Base-by-base conservation (phyloP, 2,888 invertebrate genomes). In the Zygothrica quintamaculata region DNA sequence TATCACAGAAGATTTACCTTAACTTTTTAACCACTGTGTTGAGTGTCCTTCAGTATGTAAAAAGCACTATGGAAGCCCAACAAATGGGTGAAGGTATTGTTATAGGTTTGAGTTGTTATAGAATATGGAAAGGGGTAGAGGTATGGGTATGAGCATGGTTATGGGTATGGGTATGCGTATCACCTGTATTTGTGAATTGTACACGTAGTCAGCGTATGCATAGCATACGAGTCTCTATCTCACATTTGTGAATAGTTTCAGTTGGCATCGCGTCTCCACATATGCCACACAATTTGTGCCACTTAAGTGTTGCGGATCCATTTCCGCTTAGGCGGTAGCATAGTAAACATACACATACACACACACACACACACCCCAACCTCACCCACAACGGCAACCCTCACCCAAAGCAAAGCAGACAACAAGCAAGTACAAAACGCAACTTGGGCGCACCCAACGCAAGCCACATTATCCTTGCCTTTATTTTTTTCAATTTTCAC, bases 251-350 rank as follows among this genome's bases (percentile, higher is more conserved):
- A 50, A 72, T 74, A 70, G 72, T 72, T 72, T 52, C 46, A 61
- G 42, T 42, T 37, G 51, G 43, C 55, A 59, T 50, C 65, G 39
- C 62, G 61, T 67, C 61, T 57, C 65, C 87, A 58, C 76, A 70
- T 64, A 75, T 69, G 76, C 61, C 77, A 65, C 58, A 80, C 87
- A 84, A 76, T 86, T 86, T 87, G 84, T 78, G 82, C 72, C 80
- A 86, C 85, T 80, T 84, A 84, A 88, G 82, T 87, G 85, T 80
- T 74, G 87, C 80, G 84, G 81, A 84, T 86, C 74, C 78, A 80
- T 84, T 88, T 84, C 77, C 79, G 77, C 69, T 75, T 87, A 77
- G 86, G 67, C 66, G 72, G 65, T 55, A 15, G 16, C 59, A 15
- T 29, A 56, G 72, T 64, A 55, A 15, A 22, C 59, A 15, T 29